Base-by-base conservation (phyloP, 1,140 invertebrate species). In the Musca vetustissima region DNA sequence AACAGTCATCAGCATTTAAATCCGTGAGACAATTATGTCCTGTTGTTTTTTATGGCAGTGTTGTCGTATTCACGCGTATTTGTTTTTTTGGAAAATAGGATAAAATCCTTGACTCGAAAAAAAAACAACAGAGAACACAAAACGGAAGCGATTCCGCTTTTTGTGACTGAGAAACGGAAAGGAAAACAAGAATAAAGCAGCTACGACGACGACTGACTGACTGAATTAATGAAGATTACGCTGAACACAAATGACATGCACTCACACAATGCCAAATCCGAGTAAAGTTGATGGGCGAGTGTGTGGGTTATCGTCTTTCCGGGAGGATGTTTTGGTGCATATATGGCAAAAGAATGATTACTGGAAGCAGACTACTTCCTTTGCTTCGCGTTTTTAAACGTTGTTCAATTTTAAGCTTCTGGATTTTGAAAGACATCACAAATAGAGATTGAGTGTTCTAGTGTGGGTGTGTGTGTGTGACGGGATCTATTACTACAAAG, bases 161-260 rank as follows among this genome's bases (percentile, higher is more conserved):
- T 43, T 43, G 36, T 43, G 11, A 43, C 36, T 43, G 1, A 8
- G 36, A 43, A 43, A 43, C 36, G 36, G 36, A 43, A 43, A 43
- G 6, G 36, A 43, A 43, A 43, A 43, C 36, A 43, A 43, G 13
- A 43, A 8, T 8, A 43, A 43, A n/a, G n/a, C n/a, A n/a, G n/a
- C n/a, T n/a, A 13, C 11, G 13, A 8, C 36, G 6, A 43, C 36
- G 8, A 1, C 76, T 76, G 75, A 71, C 73, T 76, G 78, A 76
- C 78, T 80, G 78, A 80, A 76, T 80, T 78, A 77, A 71, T 80
- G 69, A 73, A 80, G 78, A 80, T 76, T 80, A 78, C 73, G 73
- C 72, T 75, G 73, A 19, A 55, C 65, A 55, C 49, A 55, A 13
- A 36, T 13, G 32, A 36, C 57, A 36, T 7, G 32, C 36, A 61